Base-by-base conservation (phyloP, 2,888 invertebrate species). In the Drosophila planitibia region DNA sequence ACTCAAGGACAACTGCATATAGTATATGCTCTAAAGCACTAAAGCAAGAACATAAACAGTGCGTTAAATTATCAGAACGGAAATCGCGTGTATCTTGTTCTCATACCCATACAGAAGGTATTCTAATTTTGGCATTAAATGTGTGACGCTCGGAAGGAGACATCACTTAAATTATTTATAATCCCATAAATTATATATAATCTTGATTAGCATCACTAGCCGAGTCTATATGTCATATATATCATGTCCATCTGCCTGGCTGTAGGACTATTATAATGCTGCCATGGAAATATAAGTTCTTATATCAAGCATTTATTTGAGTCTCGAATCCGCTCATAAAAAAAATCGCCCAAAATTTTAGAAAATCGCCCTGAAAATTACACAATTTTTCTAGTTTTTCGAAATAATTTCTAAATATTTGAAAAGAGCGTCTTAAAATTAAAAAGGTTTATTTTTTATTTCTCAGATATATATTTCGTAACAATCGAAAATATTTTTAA, bases 11-110 rank as follows among this genome's bases (percentile, higher is more conserved):
- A 65, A 51, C 51, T 51, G 63, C 32, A 39, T 57, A 61, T 49
- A 39, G 33, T 55, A 49, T 55, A 59, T 30, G 58, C 52, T 52
- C n/a, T 12, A 52, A 19, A 53, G 59, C n/a, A 57, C 28, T 41
- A 39, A 30, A 22, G 70, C 58, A 68, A 63, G 63, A 61, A 53
- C 52, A 64, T 57, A 87, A 76, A 76, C 68, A 70, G 67, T 79
- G 87, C 82, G 81, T 83, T 83, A 71, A 81, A 76, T 81, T 76
- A 81, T 76, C 81, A 74, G 64, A 83, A 81, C 75, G 70, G 74
- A 75, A 81, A 79, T 79, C 79, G 82, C 84, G 77, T 83, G 76
- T 64, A 57, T 32, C 68, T 61, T 47, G 28, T 51, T 28, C 51
- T 68, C 37, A 39, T 28, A 28, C 12, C 32, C 33, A 47, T 47